Evolutionary conservation across 1,140 invertebrate species (phyloP), one percentile per base, ranked within the genome.

Genomic region (Hylyphantes graminicola): DNA sequence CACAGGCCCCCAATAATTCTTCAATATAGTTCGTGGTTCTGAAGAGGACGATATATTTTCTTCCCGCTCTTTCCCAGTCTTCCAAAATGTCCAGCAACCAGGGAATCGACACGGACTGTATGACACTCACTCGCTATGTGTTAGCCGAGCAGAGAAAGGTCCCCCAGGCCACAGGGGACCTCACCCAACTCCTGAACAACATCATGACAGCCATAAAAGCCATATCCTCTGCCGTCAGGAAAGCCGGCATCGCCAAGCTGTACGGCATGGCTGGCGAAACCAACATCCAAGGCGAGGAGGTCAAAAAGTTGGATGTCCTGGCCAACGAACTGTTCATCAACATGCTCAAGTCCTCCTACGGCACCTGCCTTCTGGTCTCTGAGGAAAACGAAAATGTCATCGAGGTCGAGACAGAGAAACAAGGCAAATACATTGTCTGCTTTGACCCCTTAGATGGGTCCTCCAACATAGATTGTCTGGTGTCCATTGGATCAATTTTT

Each of bases 371-470:
- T 1, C 90, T 99, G 68, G 95, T 99, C 0, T 99, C 97, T 0
- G 98, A 99, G 91, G 98, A 99, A 90, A 98, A 99, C 90, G 93
- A 97, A 86, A 92, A 93, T 11, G 93, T 94, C 0, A 97, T 99
- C 87, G 94, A 97, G 90, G 94, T 98, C 35, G 97, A 99, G 87
- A 92, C 92, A 0, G 96, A 97, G 73, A 94, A 94, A 88, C 93
- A 94, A 76, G 97, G 90, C 89, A 99, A 99, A 91, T 99, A 99
- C 89, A 94, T 99, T 79, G 97, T 99, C 0, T 97, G 96, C 87
- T 99, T 99, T 91, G 98, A 99, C 91, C 98, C 98, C 0, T 90
- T 99, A 65, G 98, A 99, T 91, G 98, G 98, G 7, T 99, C 98
- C 0, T 99, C 98, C 0, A 99, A 99, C 89, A 99, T 99, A 87